Evolutionary conservation across 2,113 vertebrate genomes (phyloP).

Genomic region (Odontophorus gujanensis): DNA sequence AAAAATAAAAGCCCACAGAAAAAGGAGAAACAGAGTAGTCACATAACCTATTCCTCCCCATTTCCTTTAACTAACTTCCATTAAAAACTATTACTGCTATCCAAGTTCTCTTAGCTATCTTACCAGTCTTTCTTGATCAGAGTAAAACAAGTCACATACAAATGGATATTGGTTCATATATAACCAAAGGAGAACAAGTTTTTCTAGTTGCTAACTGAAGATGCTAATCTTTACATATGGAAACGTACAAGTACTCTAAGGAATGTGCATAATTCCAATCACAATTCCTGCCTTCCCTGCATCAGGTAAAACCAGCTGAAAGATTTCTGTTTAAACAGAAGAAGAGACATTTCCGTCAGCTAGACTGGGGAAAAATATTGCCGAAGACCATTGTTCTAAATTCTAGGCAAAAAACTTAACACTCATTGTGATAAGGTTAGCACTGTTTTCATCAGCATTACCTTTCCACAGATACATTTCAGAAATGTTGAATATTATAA

Average conservation of each 20-base stretch:
- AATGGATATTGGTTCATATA: neutral
- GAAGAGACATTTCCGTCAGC: neutral
- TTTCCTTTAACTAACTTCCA: neutral
- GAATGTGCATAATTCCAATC: neutral
- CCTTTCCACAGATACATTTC: neutral
- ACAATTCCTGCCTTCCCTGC: neutral
- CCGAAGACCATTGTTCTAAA: neutral
- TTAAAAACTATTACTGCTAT: neutral
- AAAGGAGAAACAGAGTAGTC: neutral
- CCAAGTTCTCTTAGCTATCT: neutral
- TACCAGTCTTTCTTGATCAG: neutral
- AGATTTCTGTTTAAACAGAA: neutral
- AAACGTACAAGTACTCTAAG: neutral
- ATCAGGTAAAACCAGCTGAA: neutral
- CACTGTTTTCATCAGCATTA: neutral
- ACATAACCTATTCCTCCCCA: neutral
- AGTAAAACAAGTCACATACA: neutral
- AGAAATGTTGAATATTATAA: neutral
- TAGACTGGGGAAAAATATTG: neutral
- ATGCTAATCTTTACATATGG: neutral
- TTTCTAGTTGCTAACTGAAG: neutral
- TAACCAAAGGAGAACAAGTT: neutral
- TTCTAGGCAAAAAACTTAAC: fast-evolving
- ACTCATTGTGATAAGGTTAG: neutral
- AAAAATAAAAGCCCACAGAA: neutral